A percentile compares a stretch with the other conserved stretches of the same genome.
Evolutionary conservation across 2,888 invertebrate genomes (phyloP).

Genomic region (Drosophila hawaiiensis): DNA sequence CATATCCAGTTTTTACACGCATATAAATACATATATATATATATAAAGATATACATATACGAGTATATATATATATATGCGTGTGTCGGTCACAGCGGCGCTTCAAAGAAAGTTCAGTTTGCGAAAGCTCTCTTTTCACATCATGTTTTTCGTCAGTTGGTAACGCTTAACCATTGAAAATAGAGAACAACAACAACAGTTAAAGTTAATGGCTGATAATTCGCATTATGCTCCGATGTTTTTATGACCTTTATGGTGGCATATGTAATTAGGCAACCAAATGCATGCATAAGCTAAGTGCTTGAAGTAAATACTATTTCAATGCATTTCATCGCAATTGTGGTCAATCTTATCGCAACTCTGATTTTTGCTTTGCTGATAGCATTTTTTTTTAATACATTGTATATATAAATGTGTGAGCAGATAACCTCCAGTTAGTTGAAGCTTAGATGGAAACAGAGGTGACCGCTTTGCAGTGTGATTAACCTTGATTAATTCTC

Average conservation of each 20-base stretch:
- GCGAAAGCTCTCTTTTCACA: constrained; percentile 29
- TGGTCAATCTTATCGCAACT: constrained; percentile 21
- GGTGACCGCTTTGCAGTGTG: constrained; percentile 34
- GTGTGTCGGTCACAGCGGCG: constrained; percentile 14
- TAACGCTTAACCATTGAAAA: constrained; percentile 34
- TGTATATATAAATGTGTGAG: neutral
- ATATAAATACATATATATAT: neutral
- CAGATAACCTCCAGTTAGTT: constrained; percentile 27
- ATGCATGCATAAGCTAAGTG: constrained; percentile 41
- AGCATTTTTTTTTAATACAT: neutral
- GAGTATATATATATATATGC: neutral
- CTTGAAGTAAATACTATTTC: constrained; percentile 18
- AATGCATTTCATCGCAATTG: constrained; percentile 27
- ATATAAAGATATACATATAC: too few species aligned
- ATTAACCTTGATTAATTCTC: constrained; percentile 48
- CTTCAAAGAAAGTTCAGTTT: constrained; percentile 20
- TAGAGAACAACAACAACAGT: constrained; percentile 29
- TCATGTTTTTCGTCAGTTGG: constrained; percentile 23
- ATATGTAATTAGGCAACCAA: constrained; percentile 31
- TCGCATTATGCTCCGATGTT: constrained; percentile 29
- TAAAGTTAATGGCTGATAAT: constrained; percentile 21
- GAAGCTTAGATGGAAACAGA: constrained; percentile 23
- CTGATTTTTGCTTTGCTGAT: constrained; percentile 25
- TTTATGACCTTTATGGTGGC: constrained; percentile 39
- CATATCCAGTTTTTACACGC: constrained; percentile 16